Base-by-base conservation (phyloP, 2,113 vertebrate species). In the Rhinogobius similis region DNA sequence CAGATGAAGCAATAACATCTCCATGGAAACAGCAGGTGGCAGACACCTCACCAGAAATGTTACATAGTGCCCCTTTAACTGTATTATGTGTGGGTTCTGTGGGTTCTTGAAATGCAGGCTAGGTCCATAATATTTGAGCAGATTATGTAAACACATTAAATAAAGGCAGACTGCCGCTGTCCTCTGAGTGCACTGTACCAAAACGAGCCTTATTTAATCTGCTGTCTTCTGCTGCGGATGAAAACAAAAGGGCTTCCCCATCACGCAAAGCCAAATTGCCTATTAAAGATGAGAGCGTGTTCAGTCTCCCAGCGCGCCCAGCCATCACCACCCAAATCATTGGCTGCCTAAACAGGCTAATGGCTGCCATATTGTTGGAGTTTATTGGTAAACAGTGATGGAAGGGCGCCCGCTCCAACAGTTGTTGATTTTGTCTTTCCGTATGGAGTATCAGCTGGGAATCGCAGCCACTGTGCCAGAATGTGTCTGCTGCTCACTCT, bases 211-310 rank as follows among this genome's bases (percentile, higher is more conserved):
- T 68, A 77, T 85, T 81, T 75, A 67, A 68, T 73, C 79, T 72
- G 69, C 79, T 79, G 82, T 80, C 67, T 76, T 79, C 70, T 62
- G 61, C 84, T 79, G 85, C 75, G 82, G 83, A 66, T 26, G 65
- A 67, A 85, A 86, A 87, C 79, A 74, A 77, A 86, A 85, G 62
- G 68, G 81, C 79, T 80, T 87, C 87, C 86, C 88, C 84, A 77
- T 86, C 84, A 74, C 82, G 72, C 80, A 24, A 84, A 88, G 83
- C 87, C 85, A 89, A 90, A 90, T 89, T 87, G 90, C 88, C 91
- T 92, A 93, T 93, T 92, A 90, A 92, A 92, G 91, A 92, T 92
- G 90, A 93, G 90, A 88, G 86, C 81, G 65, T 82, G 77, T 82
- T 90, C 79, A 82, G 83, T 88, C 87, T 91, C 89, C 82, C 82